Percentiles rank a stretch among this genome's conserved stretches.
Evolutionary conservation across 2,888 invertebrate genomes (phyloP).

Genomic region (Sinotaia quadrata): DNA sequence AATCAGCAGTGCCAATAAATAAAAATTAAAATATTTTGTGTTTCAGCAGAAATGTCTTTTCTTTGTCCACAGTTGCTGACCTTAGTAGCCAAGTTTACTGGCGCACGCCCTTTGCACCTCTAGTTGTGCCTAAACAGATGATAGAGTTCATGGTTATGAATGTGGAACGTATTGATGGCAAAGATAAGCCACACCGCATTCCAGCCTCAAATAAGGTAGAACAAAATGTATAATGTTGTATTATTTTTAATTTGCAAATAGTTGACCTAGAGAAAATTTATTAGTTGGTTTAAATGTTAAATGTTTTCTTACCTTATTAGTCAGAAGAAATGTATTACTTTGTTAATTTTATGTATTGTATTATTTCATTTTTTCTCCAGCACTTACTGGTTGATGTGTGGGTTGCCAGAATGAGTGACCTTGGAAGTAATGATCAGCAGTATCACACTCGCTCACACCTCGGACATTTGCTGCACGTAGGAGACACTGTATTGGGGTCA

Average conservation of each 20-base stretch:
- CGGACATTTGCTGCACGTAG: constrained; percentile 91
- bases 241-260: no score
- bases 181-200: constrained; percentile 78
- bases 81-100: constrained; percentile 85
- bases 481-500: constrained; percentile 93
- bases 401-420: constrained; percentile 85
- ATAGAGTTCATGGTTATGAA: constrained; percentile 96
- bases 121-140: constrained; percentile 92
- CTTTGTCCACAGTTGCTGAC: constrained; percentile 81
- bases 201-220: constrained; percentile 83
- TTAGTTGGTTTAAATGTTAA: no score
- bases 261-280: neutral
- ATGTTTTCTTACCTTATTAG: no score
- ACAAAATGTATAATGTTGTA: no score
- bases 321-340: neutral
- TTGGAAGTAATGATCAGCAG: constrained; percentile 82
- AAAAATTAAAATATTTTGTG: no score
- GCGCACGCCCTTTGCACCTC: constrained; percentile 83
- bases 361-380: constrained; percentile 60
- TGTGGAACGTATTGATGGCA: constrained; percentile 83
- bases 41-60: neutral
- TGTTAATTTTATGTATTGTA: neutral
- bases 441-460: constrained; percentile 93
- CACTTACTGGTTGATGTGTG: constrained; percentile 94
- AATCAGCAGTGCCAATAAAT: no score